Evolutionary conservation across 2,113 vertebrate genomes (phyloP), one percentile per base, ranked within the genome.

Genomic region (Daphoenositta chrysoptera): DNA sequence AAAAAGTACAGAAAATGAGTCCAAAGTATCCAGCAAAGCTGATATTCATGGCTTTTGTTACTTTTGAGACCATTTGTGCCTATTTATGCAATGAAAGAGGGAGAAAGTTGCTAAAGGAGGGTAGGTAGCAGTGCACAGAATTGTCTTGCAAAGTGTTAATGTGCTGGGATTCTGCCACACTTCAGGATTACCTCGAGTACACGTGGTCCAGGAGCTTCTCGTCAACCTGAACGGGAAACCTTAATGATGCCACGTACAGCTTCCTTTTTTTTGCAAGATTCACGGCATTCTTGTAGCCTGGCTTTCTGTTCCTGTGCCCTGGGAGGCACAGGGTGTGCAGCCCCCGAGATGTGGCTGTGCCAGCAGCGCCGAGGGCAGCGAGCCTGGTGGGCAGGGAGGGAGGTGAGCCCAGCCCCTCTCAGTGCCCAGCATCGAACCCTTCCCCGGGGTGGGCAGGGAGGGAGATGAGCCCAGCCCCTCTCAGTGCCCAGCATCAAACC

Each of bases 1-100:
- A 78, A 77, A 95, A 72, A 21, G 42, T 77, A 63, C 28, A 93
- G 88, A 95, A 93, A 84, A 90, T 61, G 9, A 93, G 44, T 44
- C 47, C 60, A 65, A 71, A 83, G 76, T 58, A 96, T 66, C 64
- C 76, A 90, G 27, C 26, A 86, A 86, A 51, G 56, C 44, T 86
- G 75, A 28, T 22, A 39, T 51, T 68, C 0, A 0, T 61, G 58
- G 23, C 27, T 66, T 30, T 57, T 61, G 15, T 77, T 88, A 63
- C 45, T 96, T 96, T 50, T 48, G 56, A 84, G 72, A 51, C 14
- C 28, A 45, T 56, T 87, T 77, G 19, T 51, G 35, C 24, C 20
- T 80, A 35, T 66, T 75, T 37, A 7, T 80, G 28, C 37, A 45
- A n/a, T 56, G 44, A 58, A 48, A 64, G 18, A 56, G 31, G 44